phyloP scores from a whole-genome alignment of 2,888 invertebrate species.

The Elysia crispata region DNA sequence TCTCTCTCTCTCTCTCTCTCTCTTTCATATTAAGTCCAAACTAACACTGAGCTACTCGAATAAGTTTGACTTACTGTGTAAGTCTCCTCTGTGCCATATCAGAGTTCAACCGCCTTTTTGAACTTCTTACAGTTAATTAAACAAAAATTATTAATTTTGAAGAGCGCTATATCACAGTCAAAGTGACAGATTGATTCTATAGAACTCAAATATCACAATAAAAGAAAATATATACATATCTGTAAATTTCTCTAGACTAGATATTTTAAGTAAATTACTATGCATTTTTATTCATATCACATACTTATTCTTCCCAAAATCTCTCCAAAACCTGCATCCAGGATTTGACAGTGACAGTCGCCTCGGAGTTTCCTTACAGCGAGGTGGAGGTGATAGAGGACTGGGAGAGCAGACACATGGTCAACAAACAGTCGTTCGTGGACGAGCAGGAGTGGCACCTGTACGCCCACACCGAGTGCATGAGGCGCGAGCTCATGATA shows the following conservation, averaged over 20 bases:
- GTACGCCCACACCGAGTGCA: constrained; percentile 71
- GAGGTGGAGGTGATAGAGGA: constrained; percentile 64
- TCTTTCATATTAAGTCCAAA: no score
- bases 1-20: no score
- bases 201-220: background rate
- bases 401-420: constrained; percentile 60
- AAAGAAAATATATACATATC: background rate
- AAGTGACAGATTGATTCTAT: no score
- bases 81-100: no score
- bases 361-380: constrained; percentile 50
- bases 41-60: no score
- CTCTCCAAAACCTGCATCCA: background rate
- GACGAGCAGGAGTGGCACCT: constrained; percentile 75
- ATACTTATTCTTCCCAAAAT: background rate
- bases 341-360: constrained; percentile 53
- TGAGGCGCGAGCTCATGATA: constrained; percentile 71
- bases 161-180: no score
- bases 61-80: no score
- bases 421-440: constrained; percentile 70
- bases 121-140: no score
- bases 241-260: background rate
- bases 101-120: no score
- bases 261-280: background rate
- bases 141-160: no score
- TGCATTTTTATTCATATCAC: background rate